Conservation (phyloP, 2,888 invertebrate genomes). For the Polydrusus cervinus region DNA sequence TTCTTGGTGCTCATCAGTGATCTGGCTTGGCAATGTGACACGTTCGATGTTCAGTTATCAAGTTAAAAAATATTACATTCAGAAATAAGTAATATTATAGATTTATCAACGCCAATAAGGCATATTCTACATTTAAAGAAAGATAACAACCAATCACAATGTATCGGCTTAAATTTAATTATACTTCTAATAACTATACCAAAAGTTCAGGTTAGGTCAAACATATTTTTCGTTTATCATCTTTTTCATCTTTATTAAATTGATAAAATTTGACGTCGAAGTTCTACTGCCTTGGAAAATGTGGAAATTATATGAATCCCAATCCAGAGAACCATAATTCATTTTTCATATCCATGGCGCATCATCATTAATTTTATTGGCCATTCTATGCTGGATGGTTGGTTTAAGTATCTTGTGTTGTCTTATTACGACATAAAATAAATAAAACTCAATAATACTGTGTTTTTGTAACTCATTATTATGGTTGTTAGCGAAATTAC, state of each 20-base stretch:
- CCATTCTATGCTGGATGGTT: not conserved
- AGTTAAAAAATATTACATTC: no score
- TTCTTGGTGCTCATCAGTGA: no score
- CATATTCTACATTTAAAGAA: no score
- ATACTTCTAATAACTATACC: not conserved
- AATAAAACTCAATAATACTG: conserved; percentile 11
- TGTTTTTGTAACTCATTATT: not conserved
- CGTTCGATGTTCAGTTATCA: no score
- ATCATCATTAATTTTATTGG: conserved; percentile 23
- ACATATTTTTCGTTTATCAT: conserved; percentile 5
- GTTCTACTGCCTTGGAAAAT: conserved; percentile 20
- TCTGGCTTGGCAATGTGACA: no score
- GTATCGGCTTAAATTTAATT: no score
- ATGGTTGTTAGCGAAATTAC: not conserved
- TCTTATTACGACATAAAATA: not conserved
- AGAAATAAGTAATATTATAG: no score
- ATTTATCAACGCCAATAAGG: no score
- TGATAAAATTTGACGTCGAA: conserved; percentile 13
- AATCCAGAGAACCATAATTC: conserved; percentile 16
- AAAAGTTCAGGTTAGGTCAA: not conserved
- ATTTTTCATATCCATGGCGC: conserved; percentile 26
- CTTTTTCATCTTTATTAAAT: conserved; percentile 6
- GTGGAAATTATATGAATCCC: conserved; percentile 18
- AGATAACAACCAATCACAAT: no score
- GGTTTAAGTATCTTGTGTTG: not conserved